Percentiles rank a stretch among this genome's conserved stretches.
phyloP scores from a whole-genome alignment of 2,797 vertebrate species.

The Ficedula albicollis region DNA sequence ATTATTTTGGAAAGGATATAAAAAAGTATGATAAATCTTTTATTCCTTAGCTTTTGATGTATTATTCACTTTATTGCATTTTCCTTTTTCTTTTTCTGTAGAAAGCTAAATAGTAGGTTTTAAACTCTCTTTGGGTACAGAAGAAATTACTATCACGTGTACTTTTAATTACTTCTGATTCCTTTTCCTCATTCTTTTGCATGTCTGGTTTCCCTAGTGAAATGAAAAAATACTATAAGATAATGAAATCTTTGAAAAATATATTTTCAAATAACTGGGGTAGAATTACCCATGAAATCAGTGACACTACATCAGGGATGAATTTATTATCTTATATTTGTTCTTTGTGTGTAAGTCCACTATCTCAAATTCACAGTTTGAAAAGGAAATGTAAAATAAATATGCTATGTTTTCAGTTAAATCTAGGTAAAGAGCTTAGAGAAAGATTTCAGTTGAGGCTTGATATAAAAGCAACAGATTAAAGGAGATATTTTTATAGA shows the following conservation, averaged over 20 bases:
- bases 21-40: neutral
- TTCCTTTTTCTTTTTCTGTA: neutral
- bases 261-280: neutral
- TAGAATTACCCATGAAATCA: slow-evolving; percentile 1
- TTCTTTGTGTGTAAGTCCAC: neutral
- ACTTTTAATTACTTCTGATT: slow-evolving; percentile 1
- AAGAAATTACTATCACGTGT: neutral
- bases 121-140: neutral
- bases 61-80: neutral
- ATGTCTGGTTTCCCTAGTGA: neutral
- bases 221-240: neutral
- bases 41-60: neutral
- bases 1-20: neutral
- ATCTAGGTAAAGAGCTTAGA: neutral
- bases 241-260: slow-evolving; percentile 10
- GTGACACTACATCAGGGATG: neutral
- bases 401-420: neutral
- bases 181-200: neutral
- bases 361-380: neutral
- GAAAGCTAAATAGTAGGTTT: neutral
- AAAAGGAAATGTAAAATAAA: neutral
- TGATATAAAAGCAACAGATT: neutral
- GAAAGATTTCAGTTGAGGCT: neutral
- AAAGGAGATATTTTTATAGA: neutral
- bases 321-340: slow-evolving; percentile 2